These are phyloP conservation scores for Dipodomys ordii DNA, from an alignment of 2,113 vertebrate species.

Conservation along the genomic window DNA sequence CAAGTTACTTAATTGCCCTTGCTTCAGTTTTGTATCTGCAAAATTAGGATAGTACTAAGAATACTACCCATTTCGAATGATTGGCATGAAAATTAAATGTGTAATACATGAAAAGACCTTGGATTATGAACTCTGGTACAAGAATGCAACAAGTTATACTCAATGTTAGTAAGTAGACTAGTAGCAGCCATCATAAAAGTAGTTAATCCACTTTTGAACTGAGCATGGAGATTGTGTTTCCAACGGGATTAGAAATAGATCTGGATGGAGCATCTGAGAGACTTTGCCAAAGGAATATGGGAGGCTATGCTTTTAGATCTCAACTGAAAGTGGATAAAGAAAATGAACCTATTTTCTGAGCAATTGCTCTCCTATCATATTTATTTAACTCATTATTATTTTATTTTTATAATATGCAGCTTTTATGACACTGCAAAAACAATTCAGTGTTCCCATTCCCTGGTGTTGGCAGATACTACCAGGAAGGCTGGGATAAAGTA, in stretches of 20 bases:
- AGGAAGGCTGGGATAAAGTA: neutral
- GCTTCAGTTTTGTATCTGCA: neutral
- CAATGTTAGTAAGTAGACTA: neutral
- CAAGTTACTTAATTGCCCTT: neutral
- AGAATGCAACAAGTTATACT: conserved; percentile 8
- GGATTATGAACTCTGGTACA: conserved; percentile 11
- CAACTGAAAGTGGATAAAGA: neutral
- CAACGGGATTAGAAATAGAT: neutral
- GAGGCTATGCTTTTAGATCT: conserved; percentile 31
- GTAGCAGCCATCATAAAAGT: neutral
- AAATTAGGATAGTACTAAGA: conserved; percentile 31
- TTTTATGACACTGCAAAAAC: neutral
- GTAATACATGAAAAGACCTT: neutral
- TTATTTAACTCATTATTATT: neutral
- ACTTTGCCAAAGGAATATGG: neutral
- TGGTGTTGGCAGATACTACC: neutral
- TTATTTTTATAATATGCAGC: neutral
- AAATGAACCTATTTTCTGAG: conserved; percentile 33
- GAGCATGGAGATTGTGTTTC: conserved; percentile 1
- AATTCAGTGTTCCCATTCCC: neutral
- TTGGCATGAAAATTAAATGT: conserved; percentile 19
- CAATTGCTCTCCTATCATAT: neutral
- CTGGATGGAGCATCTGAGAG: neutral
- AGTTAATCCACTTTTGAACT: conserved; percentile 11
- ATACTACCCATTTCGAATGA: conserved; percentile 28